Conservation (phyloP, 2,113 vertebrate species). For the Dendropsophus ebraccatus region DNA sequence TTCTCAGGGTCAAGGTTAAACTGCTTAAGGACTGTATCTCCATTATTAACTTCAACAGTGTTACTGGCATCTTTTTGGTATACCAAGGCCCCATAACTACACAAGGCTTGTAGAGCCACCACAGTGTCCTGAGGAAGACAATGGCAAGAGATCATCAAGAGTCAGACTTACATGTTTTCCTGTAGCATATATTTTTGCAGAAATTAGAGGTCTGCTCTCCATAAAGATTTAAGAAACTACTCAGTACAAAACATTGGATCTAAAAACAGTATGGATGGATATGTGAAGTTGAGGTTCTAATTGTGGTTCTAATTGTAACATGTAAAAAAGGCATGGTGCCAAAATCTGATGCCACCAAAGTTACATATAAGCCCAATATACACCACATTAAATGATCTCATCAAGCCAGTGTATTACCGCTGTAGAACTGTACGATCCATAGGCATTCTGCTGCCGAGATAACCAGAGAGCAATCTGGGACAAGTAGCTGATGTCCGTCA, state of each 20-base stretch:
- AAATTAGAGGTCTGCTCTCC: no score
- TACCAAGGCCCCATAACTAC: slow-evolving; percentile 61
- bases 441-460: slow-evolving; percentile 62
- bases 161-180: no score
- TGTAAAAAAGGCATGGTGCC: no score
- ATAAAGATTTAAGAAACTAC: no score
- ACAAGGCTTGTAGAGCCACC: slow-evolving; percentile 72
- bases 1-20: slow-evolving; percentile 72
- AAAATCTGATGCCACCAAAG: background rate
- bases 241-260: no score
- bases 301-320: no score
- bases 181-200: no score
- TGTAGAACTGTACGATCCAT: slow-evolving; percentile 60
- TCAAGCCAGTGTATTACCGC: slow-evolving; percentile 62
- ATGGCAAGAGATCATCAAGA: background rate
- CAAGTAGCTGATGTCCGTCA: rapidly evolving
- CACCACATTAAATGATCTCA: no score
- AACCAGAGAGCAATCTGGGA: slow-evolving; percentile 62
- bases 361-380: no score
- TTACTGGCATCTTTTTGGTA: slow-evolving; percentile 36
- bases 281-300: no score
- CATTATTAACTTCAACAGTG: slow-evolving; percentile 62
- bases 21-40: background rate
- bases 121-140: slow-evolving; percentile 68
- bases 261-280: no score